Evolutionary conservation across 2,113 vertebrate genomes (phyloP), one percentile per base, ranked within the genome.

Genomic region (Silurus glanis): DNA sequence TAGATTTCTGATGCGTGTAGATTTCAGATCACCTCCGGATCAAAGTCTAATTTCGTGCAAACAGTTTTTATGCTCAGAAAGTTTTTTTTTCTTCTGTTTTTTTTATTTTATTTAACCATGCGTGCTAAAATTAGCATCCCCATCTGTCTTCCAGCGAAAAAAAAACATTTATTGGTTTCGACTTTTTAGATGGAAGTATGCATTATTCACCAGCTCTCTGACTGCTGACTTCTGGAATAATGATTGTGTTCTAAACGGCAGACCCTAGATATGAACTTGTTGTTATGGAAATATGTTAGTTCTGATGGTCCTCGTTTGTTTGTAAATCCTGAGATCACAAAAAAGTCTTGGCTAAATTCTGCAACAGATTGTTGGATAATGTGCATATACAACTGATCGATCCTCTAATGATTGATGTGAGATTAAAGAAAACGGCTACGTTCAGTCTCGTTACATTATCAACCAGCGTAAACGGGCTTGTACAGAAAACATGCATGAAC

Each of bases 201-300:
- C 64, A 86, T 84, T 80, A 86, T 84, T 86, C 83, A 69, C 75
- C 82, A 84, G 85, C 85, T 84, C 81, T 67, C 69, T 75, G 84
- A 71, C 64, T 86, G 17, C 64, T 71, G 23, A 19, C 14, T 49
- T 7, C 21, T 28, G 51, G 51, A 76, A 12, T 25, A 78, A 3
- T 23, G n/a, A 14, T 78, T 17, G 28, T 37, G 66, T 37, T 69
- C 37, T 2, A 37, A 69, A 14, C 7, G 6, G 16, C 66, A 28
- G n/a, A 67, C 25, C 25, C n/a, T 16, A 6, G 66, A 66, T 12
- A 2, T 66, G 5, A 13, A 66, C 10, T 37, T 37, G 37, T 37
- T 37, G 37, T 37, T 37, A 37, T 37, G 37, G 9, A 4, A 66
- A 5, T 61, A 21, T 9, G 59, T 61, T 19, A 21, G 17, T 21